Base-by-base conservation (phyloP, 2,797 vertebrate species). In the Vultur gryphus region DNA sequence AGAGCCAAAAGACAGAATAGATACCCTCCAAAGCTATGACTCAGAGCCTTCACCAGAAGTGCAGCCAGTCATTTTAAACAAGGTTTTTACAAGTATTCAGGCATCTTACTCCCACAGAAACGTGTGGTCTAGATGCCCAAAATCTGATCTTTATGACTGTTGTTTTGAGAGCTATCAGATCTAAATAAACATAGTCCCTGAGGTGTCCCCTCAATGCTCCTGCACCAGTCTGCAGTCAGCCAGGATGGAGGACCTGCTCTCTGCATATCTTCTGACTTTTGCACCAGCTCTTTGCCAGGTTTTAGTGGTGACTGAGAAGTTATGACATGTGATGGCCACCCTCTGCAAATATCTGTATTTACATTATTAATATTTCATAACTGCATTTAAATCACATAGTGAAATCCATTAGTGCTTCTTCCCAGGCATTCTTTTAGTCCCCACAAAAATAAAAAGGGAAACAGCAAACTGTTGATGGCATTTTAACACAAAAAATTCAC, bases 61-160 rank as follows among this genome's bases (percentile, higher is more conserved):
- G 29, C 18, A 89, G n/a, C 11, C 48, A 61, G 14, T 26, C 0
- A 79, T 48, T 84, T 84, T 37, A 93, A 73, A 75, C 1, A 33
- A 49, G 21, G 10, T 10, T 71, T 71, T 59, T 28, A 64, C 16
- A 87, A 73, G 20, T 29, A 59, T 71, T 86, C 76, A 59, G 37
- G 25, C n/a, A 59, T 21, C 39, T 54, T 61, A 51, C 17, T 77
- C 26, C 29, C n/a, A 52, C 21, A 87, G 57, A 84, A 90, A 57
- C 0, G 0, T 35, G 37, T 83, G 48, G 11, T 55, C 62, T 80
- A 55, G 43, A 39, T 46, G 9, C 7, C 54, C 41, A 4, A 23
- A 84, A 72, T 73, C 37, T 58, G 17, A 21, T 54, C 19, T 76
- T 81, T 65, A 14, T 29, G 28, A 10, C 14, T 49, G 7, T 5